Evolutionary conservation across 2,888 invertebrate genomes (phyloP).

Genomic region (Brachyopa scutellaris): DNA sequence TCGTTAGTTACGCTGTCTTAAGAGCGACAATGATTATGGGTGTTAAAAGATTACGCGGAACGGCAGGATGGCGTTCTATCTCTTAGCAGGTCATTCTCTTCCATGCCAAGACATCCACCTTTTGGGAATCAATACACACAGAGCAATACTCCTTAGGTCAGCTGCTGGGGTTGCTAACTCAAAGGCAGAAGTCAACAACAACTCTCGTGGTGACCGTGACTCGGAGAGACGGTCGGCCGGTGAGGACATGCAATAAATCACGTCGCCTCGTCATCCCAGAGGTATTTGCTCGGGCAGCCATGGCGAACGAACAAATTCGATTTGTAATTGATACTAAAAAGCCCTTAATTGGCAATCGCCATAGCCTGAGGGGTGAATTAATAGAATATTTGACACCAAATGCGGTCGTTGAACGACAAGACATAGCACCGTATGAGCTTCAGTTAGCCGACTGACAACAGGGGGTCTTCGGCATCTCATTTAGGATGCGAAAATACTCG

Average conservation of each 20-base stretch:
- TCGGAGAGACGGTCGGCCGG: neutral
- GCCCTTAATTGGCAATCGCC: conserved; percentile 81
- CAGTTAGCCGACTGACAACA: conserved; percentile 35
- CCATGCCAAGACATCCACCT: conserved; percentile 29
- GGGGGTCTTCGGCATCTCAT: conserved; percentile 14
- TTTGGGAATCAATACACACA: conserved; percentile 6
- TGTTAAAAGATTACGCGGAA: conserved; percentile 33
- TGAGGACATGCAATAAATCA: conserved; percentile 52
- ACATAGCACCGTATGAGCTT: conserved; percentile 28
- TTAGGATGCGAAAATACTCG: neutral
- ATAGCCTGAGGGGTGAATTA: conserved; percentile 71
- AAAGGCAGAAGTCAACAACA: conserved; percentile 8
- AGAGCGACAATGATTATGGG: conserved; percentile 21
- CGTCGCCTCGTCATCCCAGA: conserved; percentile 40
- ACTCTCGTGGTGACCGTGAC: neutral
- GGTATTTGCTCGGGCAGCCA: conserved; percentile 37
- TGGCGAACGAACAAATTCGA: conserved; percentile 76
- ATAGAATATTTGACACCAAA: conserved; percentile 73
- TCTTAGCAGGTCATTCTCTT: conserved; percentile 41
- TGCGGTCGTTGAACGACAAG: conserved; percentile 60
- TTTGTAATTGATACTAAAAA: conserved; percentile 82
- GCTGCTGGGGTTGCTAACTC: conserved; percentile 6
- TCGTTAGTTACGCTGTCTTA: conserved; percentile 34
- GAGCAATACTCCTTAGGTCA: neutral
- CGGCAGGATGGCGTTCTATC: neutral